phyloP scores from a whole-genome alignment of 2,888 invertebrate genomes.

The Sarcophaga carnaria region DNA sequence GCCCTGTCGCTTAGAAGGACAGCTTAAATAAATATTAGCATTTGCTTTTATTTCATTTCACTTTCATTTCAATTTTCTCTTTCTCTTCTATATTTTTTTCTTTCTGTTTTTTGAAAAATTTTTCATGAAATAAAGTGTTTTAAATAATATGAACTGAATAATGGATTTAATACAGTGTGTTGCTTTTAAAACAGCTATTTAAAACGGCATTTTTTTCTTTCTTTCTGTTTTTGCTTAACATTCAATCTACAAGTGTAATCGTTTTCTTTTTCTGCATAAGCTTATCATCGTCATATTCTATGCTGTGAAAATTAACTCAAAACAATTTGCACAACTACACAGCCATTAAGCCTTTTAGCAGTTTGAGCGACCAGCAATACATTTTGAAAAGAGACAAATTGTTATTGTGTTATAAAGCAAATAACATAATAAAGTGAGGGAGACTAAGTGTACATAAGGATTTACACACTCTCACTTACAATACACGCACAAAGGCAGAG shows the following conservation, averaged over 20 bases:
- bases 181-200: not conserved
- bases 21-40: constrained; percentile 37
- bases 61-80: not conserved
- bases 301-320: no score
- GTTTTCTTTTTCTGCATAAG: no score
- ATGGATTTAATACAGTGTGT: not conserved
- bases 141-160: not conserved
- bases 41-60: not conserved
- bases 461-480: no score
- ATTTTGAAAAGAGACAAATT: constrained; percentile 3
- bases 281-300: no score
- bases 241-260: no score
- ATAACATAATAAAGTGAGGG: not conserved
- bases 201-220: not conserved
- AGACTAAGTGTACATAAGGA: not conserved
- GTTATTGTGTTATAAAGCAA: not conserved
- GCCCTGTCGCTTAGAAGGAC: constrained; percentile 25
- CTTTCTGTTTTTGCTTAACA: no score
- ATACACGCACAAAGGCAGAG: not conserved
- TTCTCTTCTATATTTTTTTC: not conserved
- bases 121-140: not conserved
- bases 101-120: not conserved
- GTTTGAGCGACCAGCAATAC: not conserved
- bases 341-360: constrained; percentile 16
- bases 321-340: no score